Evolutionary conservation across 2,888 invertebrate genomes (phyloP).

Genomic region (Lobophora halterata): DNA sequence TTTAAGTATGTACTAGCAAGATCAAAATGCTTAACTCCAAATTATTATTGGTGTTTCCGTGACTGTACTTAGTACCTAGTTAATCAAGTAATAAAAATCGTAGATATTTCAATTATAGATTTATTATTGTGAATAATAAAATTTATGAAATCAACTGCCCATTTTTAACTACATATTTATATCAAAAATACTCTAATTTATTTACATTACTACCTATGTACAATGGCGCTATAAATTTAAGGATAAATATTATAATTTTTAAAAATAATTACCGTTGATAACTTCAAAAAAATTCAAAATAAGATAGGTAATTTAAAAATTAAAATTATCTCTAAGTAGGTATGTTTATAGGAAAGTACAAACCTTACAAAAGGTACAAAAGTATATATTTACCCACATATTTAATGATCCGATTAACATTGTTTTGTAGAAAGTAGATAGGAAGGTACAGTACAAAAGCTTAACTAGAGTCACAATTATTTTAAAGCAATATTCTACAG

Average conservation of each 20-base stretch:
- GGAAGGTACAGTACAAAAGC: conserved; percentile 2
- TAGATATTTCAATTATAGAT: conserved; percentile 25
- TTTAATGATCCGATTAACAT: conserved; percentile 5
- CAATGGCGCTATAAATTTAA: too few relatives aligned
- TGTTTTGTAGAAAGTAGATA: conserved; percentile 3
- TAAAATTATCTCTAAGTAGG: too few relatives aligned
- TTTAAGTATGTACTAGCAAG: too few relatives aligned
- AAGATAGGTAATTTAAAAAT: too few relatives aligned
- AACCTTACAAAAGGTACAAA: conserved; percentile 3
- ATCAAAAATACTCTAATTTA: neutral
- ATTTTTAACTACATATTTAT: conserved; percentile 13
- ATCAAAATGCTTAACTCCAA: too few relatives aligned
- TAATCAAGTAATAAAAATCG: too few relatives aligned
- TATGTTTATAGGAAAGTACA: conserved; percentile 26
- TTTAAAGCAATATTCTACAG: conserved; percentile 9
- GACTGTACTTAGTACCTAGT: too few relatives aligned
- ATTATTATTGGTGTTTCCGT: too few relatives aligned
- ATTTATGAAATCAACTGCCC: conserved; percentile 2
- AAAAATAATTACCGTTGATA: too few relatives aligned
- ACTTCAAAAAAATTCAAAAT: too few relatives aligned
- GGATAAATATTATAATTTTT: too few relatives aligned
- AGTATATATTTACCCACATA: neutral
- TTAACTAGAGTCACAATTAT: conserved; percentile 3
- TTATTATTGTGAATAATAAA: conserved; percentile 29
- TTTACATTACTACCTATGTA: too few relatives aligned